Percentiles rank a stretch among this genome's conserved stretches.
These are phyloP conservation scores for Petrolisthes cinctipes DNA, from an alignment of 2,888 invertebrate species.

Conservation along the genomic window DNA sequence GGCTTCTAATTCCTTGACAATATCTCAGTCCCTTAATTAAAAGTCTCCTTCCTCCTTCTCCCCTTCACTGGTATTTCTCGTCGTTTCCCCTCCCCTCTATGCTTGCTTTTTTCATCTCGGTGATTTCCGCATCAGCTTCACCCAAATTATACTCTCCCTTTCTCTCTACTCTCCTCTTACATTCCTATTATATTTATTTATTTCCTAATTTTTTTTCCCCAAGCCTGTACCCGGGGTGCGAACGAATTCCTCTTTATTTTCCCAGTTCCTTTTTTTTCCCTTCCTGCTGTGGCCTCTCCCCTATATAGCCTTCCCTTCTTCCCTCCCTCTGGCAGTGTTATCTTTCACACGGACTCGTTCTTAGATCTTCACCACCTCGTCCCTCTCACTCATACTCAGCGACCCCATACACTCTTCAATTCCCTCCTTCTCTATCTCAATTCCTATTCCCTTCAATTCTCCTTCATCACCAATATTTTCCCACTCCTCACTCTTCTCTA, in stretches of 20 bases:
- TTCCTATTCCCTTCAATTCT: background rate
- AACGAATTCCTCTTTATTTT: too few relatives aligned
- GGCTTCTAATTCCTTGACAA: too few relatives aligned
- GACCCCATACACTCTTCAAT: background rate
- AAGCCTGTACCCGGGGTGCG: too few relatives aligned
- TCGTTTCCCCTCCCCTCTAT: too few relatives aligned
- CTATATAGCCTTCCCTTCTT: background rate
- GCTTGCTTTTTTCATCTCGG: too few relatives aligned
- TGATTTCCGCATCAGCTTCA: too few relatives aligned
- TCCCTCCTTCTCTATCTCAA: background rate
- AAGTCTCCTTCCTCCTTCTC: background rate
- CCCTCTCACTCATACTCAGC: background rate
- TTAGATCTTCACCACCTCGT: background rate
- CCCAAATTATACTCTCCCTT: background rate
- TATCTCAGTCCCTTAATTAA: too few relatives aligned
- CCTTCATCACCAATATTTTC: background rate
- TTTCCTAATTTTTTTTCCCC: too few relatives aligned
- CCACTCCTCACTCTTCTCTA: background rate
- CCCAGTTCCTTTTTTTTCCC: background rate
- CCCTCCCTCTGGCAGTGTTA: too few relatives aligned
- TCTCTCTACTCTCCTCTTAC: background rate
- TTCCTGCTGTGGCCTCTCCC: background rate
- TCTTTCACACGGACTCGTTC: background rate
- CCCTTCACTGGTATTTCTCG: background rate
- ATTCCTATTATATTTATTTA: too few relatives aligned